Evolutionary conservation across 2,113 vertebrate genomes (phyloP).

Genomic region (Clarias gariepinus): DNA sequence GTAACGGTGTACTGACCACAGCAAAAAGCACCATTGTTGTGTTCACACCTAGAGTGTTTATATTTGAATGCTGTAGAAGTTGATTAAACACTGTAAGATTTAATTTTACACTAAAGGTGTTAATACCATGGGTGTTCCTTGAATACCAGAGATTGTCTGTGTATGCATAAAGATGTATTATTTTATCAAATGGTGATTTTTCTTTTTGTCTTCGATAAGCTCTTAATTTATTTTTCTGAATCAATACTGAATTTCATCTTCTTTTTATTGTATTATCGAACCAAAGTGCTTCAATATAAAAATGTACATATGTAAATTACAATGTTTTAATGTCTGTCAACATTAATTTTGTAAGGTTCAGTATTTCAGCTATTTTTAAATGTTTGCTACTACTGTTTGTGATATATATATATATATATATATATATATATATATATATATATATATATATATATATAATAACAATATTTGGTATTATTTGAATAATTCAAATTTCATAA

Average conservation of each 20-base stretch:
- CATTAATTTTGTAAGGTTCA: constrained; percentile 67
- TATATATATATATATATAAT: no score
- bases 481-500: constrained; percentile 63
- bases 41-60: constrained; percentile 30
- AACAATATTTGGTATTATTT: constrained; percentile 52
- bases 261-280: constrained; percentile 74
- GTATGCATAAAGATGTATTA: constrained; percentile 65
- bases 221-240: constrained; percentile 76
- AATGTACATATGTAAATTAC: constrained; percentile 74
- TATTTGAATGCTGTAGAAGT: constrained; percentile 10
- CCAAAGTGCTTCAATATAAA: constrained; percentile 77
- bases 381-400: constrained; percentile 78
- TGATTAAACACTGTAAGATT: constrained; percentile 11
- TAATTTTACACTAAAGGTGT: neutral
- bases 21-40: neutral
- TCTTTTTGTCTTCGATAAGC: constrained; percentile 54
- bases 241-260: constrained; percentile 51
- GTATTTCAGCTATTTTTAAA: constrained; percentile 63
- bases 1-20: constrained; percentile 52
- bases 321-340: constrained; percentile 72
- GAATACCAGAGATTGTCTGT: constrained; percentile 41
- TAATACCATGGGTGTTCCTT: neutral
- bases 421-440: neutral
- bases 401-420: constrained; percentile 56
- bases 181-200: constrained; percentile 70